phyloP scores from a whole-genome alignment of 2,113 vertebrate genomes.

The Dasyprocta punctata region DNA sequence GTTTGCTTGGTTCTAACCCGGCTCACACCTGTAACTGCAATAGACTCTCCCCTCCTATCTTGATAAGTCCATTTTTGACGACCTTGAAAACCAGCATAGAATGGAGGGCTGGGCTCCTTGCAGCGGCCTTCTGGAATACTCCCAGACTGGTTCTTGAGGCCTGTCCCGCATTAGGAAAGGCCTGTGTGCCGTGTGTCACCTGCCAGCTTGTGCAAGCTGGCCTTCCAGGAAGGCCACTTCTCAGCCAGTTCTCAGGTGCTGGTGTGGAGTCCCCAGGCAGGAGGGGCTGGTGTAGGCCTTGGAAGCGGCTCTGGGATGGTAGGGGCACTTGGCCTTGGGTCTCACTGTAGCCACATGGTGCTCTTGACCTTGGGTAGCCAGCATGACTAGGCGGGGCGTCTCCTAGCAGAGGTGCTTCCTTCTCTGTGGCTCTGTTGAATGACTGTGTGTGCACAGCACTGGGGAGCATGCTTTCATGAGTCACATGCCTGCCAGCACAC shows the following conservation, averaged over 20 bases:
- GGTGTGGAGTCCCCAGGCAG: too few relatives aligned
- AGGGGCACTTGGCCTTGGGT: neutral
- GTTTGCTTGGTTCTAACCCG: neutral
- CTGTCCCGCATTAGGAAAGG: neutral
- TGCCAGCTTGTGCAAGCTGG: neutral
- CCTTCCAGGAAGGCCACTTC: neutral
- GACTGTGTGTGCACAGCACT: neutral
- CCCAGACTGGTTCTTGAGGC: too few relatives aligned
- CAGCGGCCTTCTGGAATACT: neutral
- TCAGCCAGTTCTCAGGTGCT: neutral
- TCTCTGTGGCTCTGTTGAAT: neutral
- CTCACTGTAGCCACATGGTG: neutral
- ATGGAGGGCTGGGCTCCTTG: neutral
- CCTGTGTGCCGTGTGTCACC: neutral
- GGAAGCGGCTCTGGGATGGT: neutral
- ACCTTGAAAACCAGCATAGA: neutral
- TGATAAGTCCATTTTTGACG: neutral
- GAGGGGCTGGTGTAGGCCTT: neutral
- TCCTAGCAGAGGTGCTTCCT: neutral
- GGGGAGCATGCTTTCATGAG: too few relatives aligned
- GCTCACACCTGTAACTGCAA: neutral
- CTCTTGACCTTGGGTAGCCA: neutral
- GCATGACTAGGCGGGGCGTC: neutral
- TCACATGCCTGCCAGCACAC: accelerated
- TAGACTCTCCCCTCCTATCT: neutral